These are phyloP conservation scores for Emydocephalus ijimae DNA, from an alignment of 2,113 vertebrate genomes.

Conservation along the genomic window DNA sequence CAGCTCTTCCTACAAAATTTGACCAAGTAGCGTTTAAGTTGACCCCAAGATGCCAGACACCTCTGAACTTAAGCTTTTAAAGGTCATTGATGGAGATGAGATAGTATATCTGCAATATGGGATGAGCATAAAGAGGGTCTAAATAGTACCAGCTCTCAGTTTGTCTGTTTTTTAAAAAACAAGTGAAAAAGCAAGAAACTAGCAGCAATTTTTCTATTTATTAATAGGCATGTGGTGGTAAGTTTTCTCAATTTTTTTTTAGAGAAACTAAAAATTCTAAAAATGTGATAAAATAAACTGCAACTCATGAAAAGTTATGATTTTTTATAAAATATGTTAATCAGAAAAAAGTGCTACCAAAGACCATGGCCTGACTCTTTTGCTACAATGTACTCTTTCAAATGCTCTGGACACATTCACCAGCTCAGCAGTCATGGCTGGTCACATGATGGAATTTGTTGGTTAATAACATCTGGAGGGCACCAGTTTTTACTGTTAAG, in stretches of 20 bases:
- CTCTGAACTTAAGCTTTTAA: neutral
- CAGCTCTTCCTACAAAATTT: constrained; percentile 8
- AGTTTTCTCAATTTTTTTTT: neutral
- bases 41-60: neutral
- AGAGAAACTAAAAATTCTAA: neutral
- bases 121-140: neutral
- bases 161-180: neutral
- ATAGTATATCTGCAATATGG: neutral
- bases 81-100: neutral
- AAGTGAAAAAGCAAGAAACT: too few species aligned
- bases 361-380: neutral
- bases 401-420: neutral
- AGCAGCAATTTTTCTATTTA: neutral
- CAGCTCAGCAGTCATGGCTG: neutral
- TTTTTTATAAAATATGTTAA: neutral
- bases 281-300: neutral
- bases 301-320: neutral
- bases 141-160: neutral
- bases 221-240: neutral
- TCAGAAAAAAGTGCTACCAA: neutral
- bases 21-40: neutral
- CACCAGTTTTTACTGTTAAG: neutral
- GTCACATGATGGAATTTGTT: neutral
- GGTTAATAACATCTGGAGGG: too few species aligned
- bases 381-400: neutral